Evolutionary conservation across 2,888 invertebrate species (phyloP).

Genomic region (Caenorhabditis sinica): DNA sequence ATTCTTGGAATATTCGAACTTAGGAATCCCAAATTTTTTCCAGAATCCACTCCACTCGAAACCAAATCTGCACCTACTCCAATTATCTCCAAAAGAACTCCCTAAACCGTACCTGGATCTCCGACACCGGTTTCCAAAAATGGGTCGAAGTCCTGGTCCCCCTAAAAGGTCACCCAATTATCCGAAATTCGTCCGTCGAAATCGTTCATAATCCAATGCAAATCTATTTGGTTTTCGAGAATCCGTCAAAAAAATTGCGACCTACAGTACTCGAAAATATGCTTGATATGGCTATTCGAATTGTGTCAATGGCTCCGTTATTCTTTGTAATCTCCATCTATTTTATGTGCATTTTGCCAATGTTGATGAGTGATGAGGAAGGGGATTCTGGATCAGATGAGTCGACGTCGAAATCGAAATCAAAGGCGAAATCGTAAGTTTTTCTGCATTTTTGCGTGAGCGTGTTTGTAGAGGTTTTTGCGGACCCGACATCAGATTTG

Average conservation of each 20-base stretch:
- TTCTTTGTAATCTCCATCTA: conserved; percentile 16
- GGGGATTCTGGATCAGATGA: too few relatives aligned
- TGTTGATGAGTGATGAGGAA: conserved; percentile 16
- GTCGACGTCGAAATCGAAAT: background rate
- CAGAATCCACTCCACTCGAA: background rate
- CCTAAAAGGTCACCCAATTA: background rate
- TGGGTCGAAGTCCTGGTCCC: conserved; percentile 19
- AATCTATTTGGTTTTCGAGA: conserved; percentile 36
- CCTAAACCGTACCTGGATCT: background rate
- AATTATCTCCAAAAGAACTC: background rate
- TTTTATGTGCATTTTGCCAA: conserved; percentile 38
- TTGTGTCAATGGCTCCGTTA: conserved; percentile 4
- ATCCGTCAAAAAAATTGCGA: conserved; percentile 37
- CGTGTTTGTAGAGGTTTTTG: background rate
- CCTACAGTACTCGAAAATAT: conserved; percentile 32
- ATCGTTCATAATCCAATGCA: conserved; percentile 26
- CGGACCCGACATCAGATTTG: background rate
- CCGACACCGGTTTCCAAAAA: background rate
- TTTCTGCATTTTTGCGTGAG: background rate
- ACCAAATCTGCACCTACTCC: too few relatives aligned
- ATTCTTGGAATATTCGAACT: too few relatives aligned
- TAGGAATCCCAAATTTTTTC: background rate
- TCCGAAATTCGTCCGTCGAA: background rate
- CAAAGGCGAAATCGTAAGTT: background rate
- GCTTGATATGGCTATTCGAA: conserved; percentile 21